Evolutionary conservation across 2,797 vertebrate species (phyloP), one percentile per base, ranked within the genome.

Genomic region (Linurgus olivaceus): DNA sequence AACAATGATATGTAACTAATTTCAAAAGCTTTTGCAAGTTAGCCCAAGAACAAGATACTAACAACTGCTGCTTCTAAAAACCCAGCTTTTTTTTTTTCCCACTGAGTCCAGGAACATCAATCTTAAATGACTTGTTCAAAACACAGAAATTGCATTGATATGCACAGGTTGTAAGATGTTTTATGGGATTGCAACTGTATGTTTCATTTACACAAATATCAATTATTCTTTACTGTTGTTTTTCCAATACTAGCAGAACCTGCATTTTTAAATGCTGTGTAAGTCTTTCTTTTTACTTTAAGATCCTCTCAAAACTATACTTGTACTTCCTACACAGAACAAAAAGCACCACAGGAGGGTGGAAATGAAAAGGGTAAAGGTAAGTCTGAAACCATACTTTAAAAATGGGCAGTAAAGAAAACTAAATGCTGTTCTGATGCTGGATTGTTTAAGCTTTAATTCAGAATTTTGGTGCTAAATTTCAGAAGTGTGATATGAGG

Each of bases 311-410:
- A 95, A 96, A 97, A 96, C 82, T 96, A 84, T 97, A 59, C 89
- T 97, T 98, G 74, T 98, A 87, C 95, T 98, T 98, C 95, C 95
- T 92, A 98, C 88, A 97, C 98, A 98, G 98, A 97, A 91, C 97
- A 97, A 97, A 97, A 84, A 67, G 33, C 96, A 94, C 89, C 94
- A 3, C 96, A 97, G 86, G 96, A 97, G 10, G 94, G 88, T 42
- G 96, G 91, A 95, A 97, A 85, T 17, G 92, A 31, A 88, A 97
- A 96, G 73, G 80, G 90, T 77, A 97, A 98, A 98, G 98, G 98
- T 98, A 94, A 98, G 98, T 96, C 57, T 44, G 55, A 88, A 90
- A 57, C 31, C 14, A 9, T 93, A 75, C 66, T 83, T 76, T 1
- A 26, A 65, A 92, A 82, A 52, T 21, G 29, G 58, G 42, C 57